Percentiles rank a stretch among this genome's conserved stretches.
Conservation (phyloP, 2,888 invertebrate genomes). For the Drosophila fungiperda region DNA sequence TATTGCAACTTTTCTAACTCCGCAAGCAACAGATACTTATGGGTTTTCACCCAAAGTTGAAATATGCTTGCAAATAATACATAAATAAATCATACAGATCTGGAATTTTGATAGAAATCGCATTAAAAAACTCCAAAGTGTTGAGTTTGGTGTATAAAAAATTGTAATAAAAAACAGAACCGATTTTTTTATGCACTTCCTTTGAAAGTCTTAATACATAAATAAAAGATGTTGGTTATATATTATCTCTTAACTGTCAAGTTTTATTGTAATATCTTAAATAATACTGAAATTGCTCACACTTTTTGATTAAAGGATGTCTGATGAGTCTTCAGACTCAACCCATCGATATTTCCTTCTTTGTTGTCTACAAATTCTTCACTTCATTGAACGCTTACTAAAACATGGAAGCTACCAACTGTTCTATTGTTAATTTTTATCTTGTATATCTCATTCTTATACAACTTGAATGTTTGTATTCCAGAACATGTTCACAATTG, state of each 20-base stretch:
- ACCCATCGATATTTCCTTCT: too few species aligned
- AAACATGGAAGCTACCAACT: background rate
- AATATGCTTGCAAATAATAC: background rate
- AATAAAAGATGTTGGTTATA: background rate
- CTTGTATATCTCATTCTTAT: background rate
- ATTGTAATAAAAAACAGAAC: background rate
- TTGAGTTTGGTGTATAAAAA: background rate
- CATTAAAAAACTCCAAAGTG: background rate
- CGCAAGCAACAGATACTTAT: background rate
- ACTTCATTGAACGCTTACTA: background rate
- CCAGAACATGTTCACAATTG: background rate
- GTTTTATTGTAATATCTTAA: background rate
- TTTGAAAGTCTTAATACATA: background rate
- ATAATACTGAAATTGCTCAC: background rate
- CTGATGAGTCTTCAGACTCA: background rate
- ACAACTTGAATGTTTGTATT: background rate
- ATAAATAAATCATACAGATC: background rate
- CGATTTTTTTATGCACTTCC: background rate
- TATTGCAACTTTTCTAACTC: background rate
- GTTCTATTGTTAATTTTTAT: background rate
- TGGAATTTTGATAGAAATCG: background rate
- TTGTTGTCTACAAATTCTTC: too few species aligned
- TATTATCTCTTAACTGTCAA: background rate
- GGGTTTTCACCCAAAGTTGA: background rate
- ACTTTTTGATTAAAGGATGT: background rate